Evolutionary conservation across 1,140 invertebrate genomes (phyloP), one percentile per base, ranked within the genome.

Genomic region (Drosophila orena): DNA sequence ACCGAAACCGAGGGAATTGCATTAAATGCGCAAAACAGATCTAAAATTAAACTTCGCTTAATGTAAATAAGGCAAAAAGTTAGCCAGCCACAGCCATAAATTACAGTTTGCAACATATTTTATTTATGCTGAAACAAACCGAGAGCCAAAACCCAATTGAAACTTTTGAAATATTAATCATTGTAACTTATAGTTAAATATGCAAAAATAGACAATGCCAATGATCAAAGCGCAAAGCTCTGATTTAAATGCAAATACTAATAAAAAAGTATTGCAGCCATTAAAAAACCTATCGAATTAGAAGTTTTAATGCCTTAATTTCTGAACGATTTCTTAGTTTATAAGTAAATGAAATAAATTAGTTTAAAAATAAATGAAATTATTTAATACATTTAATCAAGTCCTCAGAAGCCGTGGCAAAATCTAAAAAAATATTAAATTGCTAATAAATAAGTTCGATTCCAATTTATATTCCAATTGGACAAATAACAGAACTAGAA

Each of bases 21-120:
- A 77, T 71, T 78, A 62, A 77, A 70, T 70, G 50, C 54, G 49
- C 12, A 34, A 37, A 49, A 72, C 4, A 10, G 15, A 34, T 10
- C 8, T 43, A 37, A 58, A 76, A 78, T 30, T 59, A 66, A 64
- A 49, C 12, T 56, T 17, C 2, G 24, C n/a, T 20, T 17, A 64
- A 38, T 40, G 22, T 17, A 58, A 71, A 72, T 58, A 57, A 38
- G 17, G 69, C 22, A 43, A 40, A 34, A 43, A 43, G 15, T 38
- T 38, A 70, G 17, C n/a, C 1, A 43, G 46, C 27, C 2, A 27
- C 15, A 27, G 44, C 35, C 24, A 66, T 42, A 40, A 46, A 46
- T 65, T 20, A 22, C 14, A 20, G 20, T 2, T 17, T 11, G 47
- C 7, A 3, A 14, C 37, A 60, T 62, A 14, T 44, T 64, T 64